Base-by-base conservation (phyloP, 2,113 vertebrate genomes). In the Climacteris rufus region DNA sequence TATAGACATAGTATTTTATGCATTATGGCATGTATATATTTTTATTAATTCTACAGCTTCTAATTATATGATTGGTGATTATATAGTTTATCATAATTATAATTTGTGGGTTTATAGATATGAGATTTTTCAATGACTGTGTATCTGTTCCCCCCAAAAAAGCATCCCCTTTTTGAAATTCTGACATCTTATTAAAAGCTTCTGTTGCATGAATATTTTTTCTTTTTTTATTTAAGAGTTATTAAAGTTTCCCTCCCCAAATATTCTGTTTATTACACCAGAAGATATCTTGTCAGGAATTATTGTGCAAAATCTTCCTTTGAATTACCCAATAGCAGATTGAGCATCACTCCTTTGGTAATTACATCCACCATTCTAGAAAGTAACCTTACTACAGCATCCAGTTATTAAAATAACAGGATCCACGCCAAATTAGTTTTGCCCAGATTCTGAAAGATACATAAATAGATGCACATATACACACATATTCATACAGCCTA, bases 1-100 rank as follows among this genome's bases (percentile, higher is more conserved):
- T 28, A 72, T 6, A 68, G 7, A 53, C 13, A 27, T 4, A 40
- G 13, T 57, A 56, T 31, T 27, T 37, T 35, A 50, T 14, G 27
- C 12, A 28, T 35, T 11, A 27, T 2, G 39, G 1, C 27, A 11
- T 33, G 0, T 10, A 45, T n/a, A 27, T 25, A 25, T 45, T 24
- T 57, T 37, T 28, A 69, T 63, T 57, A 35, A 37, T 31, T 6
- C 2, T 33, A 8, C 15, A 23, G 5, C 27, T n/a, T 59, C 28
- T 42, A 71, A 40, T 31, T 56, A 56, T 23, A 18, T 42, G 3
- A 75, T 15, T 78, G 42, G 49, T 22, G 4, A 7, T 25, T 39
- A 35, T 14, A 47, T 13, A 59, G 7, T 69, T 76, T 22, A 42
- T 42, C 2, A 31, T 49, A 65, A 69, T 60, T 52, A 47, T 28